Conservation (phyloP, 1,140 invertebrate species). For the Elymnias hypermnestra region DNA sequence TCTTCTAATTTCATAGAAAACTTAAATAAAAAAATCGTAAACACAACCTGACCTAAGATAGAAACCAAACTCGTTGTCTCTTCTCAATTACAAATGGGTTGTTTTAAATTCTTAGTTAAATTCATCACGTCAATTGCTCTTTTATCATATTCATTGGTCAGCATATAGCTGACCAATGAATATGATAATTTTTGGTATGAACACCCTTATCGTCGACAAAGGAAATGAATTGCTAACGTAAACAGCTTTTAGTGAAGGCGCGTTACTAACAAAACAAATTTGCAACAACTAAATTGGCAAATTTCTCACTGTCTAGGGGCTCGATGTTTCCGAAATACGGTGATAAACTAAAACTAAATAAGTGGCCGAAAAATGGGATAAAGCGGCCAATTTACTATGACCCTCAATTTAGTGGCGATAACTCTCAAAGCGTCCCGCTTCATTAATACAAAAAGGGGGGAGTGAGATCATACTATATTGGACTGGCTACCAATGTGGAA, state of each 20-base stretch:
- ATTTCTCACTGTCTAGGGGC: slow-evolving; percentile 64
- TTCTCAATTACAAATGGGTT: too few species aligned
- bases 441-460: slow-evolving; percentile 24
- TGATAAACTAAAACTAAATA: slow-evolving; percentile 68
- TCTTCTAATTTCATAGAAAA: too few species aligned
- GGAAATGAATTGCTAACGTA: slow-evolving; percentile 12
- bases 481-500: slow-evolving; percentile 42
- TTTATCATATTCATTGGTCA: too few species aligned
- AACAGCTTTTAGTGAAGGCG: slow-evolving; percentile 17
- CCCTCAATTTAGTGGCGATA: slow-evolving; percentile 28
- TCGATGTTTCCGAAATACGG: slow-evolving; percentile 46
- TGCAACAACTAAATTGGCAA: slow-evolving; percentile 59
- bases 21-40: too few species aligned
- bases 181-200: slow-evolving; percentile 5
- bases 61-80: too few species aligned
- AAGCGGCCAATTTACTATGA: slow-evolving; percentile 33
- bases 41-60: too few species aligned
- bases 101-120: too few species aligned
- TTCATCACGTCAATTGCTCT: too few species aligned
- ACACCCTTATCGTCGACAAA: slow-evolving; percentile 7
- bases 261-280: slow-evolving; percentile 57
- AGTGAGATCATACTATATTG: slow-evolving; percentile 30
- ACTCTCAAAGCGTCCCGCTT: slow-evolving; percentile 14
- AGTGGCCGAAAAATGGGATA: slow-evolving; percentile 59
- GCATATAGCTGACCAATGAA: too few species aligned